Base-by-base conservation (phyloP, 2,797 vertebrate species). In the Chromis chromis region DNA sequence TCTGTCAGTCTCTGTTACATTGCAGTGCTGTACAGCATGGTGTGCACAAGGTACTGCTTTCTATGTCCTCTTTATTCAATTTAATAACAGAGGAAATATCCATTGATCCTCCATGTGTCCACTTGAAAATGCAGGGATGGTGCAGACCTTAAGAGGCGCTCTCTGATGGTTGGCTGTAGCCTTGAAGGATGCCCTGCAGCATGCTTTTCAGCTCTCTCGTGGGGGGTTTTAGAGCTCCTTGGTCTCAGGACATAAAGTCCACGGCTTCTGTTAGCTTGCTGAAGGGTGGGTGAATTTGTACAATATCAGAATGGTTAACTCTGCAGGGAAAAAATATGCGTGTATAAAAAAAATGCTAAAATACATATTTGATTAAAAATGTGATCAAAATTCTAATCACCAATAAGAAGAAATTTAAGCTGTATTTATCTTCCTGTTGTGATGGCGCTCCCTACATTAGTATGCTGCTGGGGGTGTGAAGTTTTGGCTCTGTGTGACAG, bases 101-200 rank as follows among this genome's bases (percentile, higher is more conserved):
- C 61, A 60, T 10, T 61, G 52, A 80, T 78, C 63, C 57, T 42
- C 40, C 17, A 5, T 5, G 50, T 8, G 36, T 74, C 68, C 59
- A 69, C 49, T 76, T 55, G 54, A 72, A 65, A 60, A 61, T 57
- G 36, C 46, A 40, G 42, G 36, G 16, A 65, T 53, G 74, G 49
- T 50, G 40, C 33, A 27, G 54, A n/a, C 13, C 64, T 76, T 56
- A 67, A 49, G 50, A 68, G 55, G 63, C 21, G 21, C 63, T 73
- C 22, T 70, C 60, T 77, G 65, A 64, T 62, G 76, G 70, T 76
- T 52, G 52, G 42, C 24, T 81, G 73, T 73, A 76, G 82, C 72
- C 75, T 76, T 76, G 69, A 65, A 87, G 78, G 74, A 81, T 72
- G 57, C 65, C 67, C 70, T 68, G 52, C 57, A 68, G 79, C 59